Evolutionary conservation across 2,797 vertebrate genomes (phyloP).

Genomic region (Acipenser transmontanus): DNA sequence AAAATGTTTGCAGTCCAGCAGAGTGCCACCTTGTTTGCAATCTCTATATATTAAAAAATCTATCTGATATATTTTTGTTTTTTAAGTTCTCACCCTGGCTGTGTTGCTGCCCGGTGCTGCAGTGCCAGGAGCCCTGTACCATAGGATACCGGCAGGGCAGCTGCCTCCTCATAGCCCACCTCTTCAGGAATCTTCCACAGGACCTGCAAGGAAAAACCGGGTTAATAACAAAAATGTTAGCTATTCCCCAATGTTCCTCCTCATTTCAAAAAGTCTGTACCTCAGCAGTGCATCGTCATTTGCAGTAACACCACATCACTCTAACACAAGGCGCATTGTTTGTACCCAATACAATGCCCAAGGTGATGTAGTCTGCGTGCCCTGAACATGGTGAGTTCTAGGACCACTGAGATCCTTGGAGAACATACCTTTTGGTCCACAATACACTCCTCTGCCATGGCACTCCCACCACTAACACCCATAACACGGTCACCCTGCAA

Average conservation of each 20-base stretch:
- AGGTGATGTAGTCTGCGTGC: too few species aligned
- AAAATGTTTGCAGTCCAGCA: too few species aligned
- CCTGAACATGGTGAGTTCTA: background rate
- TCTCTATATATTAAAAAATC: too few species aligned
- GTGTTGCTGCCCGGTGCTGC: constrained; percentile 16
- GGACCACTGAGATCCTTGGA: background rate
- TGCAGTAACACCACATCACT: too few species aligned
- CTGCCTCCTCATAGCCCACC: constrained; percentile 10
- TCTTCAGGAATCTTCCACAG: constrained; percentile 12
- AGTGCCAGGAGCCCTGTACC: constrained; percentile 15
- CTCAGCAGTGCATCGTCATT: too few species aligned
- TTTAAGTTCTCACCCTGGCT: constrained; percentile 14
- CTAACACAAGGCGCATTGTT: too few species aligned
- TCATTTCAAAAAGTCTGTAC: too few species aligned
- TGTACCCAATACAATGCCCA: too few species aligned
- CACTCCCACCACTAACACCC: constrained; percentile 1
- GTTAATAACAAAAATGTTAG: background rate
- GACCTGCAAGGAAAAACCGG: background rate
- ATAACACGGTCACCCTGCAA: constrained; percentile 20
- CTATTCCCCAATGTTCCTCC: too few species aligned
- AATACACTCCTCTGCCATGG: constrained; percentile 18
- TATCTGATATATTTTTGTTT: background rate
- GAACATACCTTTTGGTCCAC: constrained; percentile 15
- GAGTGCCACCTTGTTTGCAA: too few species aligned
- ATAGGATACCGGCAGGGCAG: constrained; percentile 12